Base-by-base conservation (phyloP, 2,113 vertebrate genomes). In the Brachypodius melanocephalos region DNA sequence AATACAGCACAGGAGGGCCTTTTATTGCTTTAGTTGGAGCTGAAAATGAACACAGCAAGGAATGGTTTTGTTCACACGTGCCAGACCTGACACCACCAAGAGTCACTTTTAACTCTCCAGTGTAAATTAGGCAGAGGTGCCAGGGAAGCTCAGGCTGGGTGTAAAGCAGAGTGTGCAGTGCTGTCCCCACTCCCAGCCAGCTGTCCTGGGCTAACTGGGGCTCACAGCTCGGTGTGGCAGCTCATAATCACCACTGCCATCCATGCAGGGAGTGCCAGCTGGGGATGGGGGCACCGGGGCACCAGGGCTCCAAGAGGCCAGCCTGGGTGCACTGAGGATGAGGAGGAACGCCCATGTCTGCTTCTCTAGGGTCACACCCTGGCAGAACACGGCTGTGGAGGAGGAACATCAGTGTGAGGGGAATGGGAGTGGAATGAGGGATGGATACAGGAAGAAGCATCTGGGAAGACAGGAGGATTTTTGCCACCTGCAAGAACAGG, bases 281-380 rank as follows among this genome's bases (percentile, higher is more conserved):
- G 5, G 17, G n/a, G 85, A 14, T 52, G 65, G 69, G 40, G 74
- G 36, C 26, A 38, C 0, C 0, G 9, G 22, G 40, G 40, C 26
- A 34, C 0, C 0, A 11, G 29, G 36, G 16, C 5, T 48, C 55
- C n/a, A 10, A 17, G 22, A 78, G 9, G 25, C 19, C 2, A 3
- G 29, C 57, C 58, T 43, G 24, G 57, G 20, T 46, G 52, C 43
- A 7, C 34, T 21, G 36, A 38, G 38, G 38, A 5, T 11, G 31
- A 62, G 34, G 25, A 74, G 38, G 10, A 67, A 34, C 10, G 38
- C 34, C 32, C 0, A 0, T 20, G 29, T 36, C 36, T 52, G 51
- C 62, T 40, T 38, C 69, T 59, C 1, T 1, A 7, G 42, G 57
- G 22, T 16, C 3, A 2, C 43, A 40, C 42, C 24, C 61, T 61